These are phyloP conservation scores for Drosophila parvula DNA, from an alignment of 1,140 invertebrate genomes.

Conservation along the genomic window DNA sequence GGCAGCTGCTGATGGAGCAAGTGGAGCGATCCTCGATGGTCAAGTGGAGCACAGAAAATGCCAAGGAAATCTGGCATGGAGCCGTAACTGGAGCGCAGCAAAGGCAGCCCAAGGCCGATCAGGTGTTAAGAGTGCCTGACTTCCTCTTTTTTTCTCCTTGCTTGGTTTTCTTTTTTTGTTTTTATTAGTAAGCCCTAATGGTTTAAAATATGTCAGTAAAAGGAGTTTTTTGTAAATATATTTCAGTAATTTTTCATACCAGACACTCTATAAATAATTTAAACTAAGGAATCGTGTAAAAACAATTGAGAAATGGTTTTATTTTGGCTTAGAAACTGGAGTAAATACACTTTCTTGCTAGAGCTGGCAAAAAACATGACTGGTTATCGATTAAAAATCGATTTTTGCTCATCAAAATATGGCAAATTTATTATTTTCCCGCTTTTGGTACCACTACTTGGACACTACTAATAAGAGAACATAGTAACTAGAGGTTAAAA, in stretches of 20 bases:
- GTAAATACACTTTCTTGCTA: too few relatives aligned
- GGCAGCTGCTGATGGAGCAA: conserved; percentile 22
- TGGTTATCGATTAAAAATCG: neutral
- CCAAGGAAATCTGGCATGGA: neutral
- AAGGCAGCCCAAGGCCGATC: conserved; percentile 69
- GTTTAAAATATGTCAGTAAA: neutral
- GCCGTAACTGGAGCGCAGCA: conserved; percentile 36
- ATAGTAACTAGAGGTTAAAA: too few relatives aligned
- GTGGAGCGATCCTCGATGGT: conserved; percentile 15
- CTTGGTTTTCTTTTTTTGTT: neutral
- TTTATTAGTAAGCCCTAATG: neutral
- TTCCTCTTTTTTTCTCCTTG: neutral
- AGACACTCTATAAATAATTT: neutral
- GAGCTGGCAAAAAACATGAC: neutral
- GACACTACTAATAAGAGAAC: too few relatives aligned
- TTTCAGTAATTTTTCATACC: neutral
- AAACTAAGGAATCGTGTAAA: neutral
- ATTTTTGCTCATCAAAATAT: neutral
- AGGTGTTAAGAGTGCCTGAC: conserved; percentile 38
- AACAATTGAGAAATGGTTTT: neutral
- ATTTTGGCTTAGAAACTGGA: too few relatives aligned
- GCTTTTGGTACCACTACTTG: too few relatives aligned
- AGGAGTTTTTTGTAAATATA: neutral
- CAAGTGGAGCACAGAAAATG: conserved; percentile 29
- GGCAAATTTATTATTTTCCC: too few relatives aligned